Percentiles rank a stretch among this genome's conserved stretches.
Conservation (phyloP, 2,888 invertebrate genomes). For the Cheiracanthium punctorium region DNA sequence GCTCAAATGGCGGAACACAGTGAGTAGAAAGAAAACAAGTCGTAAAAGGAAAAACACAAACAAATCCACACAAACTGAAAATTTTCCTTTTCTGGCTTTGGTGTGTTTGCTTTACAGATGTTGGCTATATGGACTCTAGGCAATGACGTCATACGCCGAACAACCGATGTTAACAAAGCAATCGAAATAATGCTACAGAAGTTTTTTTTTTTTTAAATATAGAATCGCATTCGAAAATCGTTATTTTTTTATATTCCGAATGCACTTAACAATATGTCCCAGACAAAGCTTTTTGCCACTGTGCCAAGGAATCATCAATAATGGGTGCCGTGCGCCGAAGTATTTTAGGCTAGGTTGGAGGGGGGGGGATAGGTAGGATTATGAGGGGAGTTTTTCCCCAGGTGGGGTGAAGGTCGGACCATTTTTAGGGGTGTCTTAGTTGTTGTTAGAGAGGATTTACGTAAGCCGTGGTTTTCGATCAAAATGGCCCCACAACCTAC, state of each 20-base stretch:
- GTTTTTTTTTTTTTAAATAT: too few relatives aligned
- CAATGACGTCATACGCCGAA: neutral
- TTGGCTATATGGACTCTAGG: neutral
- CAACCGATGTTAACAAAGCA: neutral
- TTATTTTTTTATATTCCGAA: conserved; percentile 14
- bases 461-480: neutral
- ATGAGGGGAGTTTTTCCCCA: neutral
- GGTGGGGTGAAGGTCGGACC: neutral
- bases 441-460: neutral
- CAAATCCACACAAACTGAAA: neutral
- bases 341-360: neutral
- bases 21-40: neutral
- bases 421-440: neutral
- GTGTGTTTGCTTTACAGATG: conserved; percentile 7
- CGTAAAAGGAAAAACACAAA: neutral
- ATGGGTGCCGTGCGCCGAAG: neutral
- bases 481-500: conserved; percentile 7
- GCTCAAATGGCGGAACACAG: neutral
- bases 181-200: neutral
- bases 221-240: neutral
- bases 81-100: neutral
- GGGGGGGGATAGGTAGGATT: neutral
- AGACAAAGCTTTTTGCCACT: neutral
- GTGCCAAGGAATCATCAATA: conserved; percentile 1
- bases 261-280: neutral